Evolutionary conservation across 2,797 vertebrate genomes (phyloP), one percentile per base, ranked within the genome.

Genomic region (Sebastes miniatus): DNA sequence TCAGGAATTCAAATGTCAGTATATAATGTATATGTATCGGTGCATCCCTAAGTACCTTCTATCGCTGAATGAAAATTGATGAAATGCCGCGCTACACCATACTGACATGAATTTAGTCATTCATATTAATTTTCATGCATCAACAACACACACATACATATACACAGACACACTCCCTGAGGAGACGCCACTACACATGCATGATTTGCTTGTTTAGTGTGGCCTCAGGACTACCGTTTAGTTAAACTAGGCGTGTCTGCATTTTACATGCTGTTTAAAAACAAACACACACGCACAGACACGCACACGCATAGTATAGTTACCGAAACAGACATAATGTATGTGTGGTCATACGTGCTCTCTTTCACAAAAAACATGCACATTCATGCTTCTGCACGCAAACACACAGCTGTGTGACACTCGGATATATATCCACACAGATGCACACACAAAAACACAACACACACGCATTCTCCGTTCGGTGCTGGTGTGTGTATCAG

Each of bases 61-160:
- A 32, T 61, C 6, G 0, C 70, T 70, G 29, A 79, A 80, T 68
- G 62, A 73, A 86, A 79, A 89, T 58, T 50, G 12, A 80, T 83
- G 27, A 81, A 82, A 81, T 79, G 66, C 62, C 73, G 57, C 6
- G 7, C 75, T 25, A 1, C 69, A 32, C 18, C 24, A 43, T 47
- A 54, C 77, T 62, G 64, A 82, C 79, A 79, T 77, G 31, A 52
- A 88, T 76, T 50, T 66, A 81, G 76, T 79, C 69, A 90, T 87
- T 88, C 52, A 80, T 88, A 69, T 91, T 88, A 6, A 90, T 91
- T 88, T 90, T 34, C 75, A 81, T 80, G 73, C 65, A 77, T 25
- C 39, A 65, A 32, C 69, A 75, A 50, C n/a, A 70, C 9, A 43
- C 24, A 39, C 18, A 65, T 27, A 50, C 34, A 74, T 32, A 39